Evolutionary conservation across 2,888 invertebrate species (phyloP).

Genomic region (Petrolisthes cinctipes): DNA sequence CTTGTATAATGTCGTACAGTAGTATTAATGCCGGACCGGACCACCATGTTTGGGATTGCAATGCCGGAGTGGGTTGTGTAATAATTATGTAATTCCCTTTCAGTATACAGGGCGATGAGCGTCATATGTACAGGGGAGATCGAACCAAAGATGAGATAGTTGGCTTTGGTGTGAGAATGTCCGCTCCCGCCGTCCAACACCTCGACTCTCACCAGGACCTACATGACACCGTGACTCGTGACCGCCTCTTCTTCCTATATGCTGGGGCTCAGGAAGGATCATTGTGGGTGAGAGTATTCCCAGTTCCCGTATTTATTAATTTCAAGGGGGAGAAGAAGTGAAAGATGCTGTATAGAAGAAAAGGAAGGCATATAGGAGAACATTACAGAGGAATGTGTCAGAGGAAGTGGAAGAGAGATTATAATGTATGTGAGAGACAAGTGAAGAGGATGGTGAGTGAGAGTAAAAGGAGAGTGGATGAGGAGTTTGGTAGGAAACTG

Average conservation of each 20-base stretch:
- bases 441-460: too few species aligned
- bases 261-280: slow-evolving; percentile 82
- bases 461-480: too few species aligned
- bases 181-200: slow-evolving; percentile 87
- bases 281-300: slow-evolving; percentile 77
- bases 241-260: slow-evolving; percentile 88
- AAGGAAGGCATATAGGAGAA: too few species aligned
- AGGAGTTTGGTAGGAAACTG: too few species aligned
- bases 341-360: too few species aligned
- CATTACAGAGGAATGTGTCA: too few species aligned
- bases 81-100: not conserved
- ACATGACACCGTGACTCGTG: slow-evolving; percentile 80
- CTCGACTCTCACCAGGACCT: slow-evolving; percentile 84
- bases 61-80: not conserved
- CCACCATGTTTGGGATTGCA: not conserved
- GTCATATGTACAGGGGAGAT: slow-evolving; percentile 85
- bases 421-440: too few species aligned
- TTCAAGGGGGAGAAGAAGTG: too few species aligned
- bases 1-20: not conserved
- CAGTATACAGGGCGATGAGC: slow-evolving; percentile 80
- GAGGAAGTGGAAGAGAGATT: too few species aligned
- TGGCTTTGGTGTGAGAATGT: slow-evolving; percentile 88
- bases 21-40: not conserved
- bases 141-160: slow-evolving; percentile 89
- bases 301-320: not conserved